Evolutionary conservation across 2,113 vertebrate genomes (phyloP).

Genomic region (Rhea americana): DNA sequence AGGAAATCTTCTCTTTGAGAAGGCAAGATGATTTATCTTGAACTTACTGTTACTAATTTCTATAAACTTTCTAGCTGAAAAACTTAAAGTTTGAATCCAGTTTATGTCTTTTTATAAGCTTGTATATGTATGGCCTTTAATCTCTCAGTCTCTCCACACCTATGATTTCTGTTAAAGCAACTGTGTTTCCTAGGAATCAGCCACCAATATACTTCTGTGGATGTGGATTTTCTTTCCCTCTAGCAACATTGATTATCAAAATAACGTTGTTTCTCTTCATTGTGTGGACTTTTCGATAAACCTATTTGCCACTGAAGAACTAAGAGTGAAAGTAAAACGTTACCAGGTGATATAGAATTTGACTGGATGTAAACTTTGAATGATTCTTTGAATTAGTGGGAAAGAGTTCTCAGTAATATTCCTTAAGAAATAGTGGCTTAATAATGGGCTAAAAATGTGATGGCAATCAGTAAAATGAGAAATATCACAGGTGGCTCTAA

Average conservation of each 20-base stretch:
- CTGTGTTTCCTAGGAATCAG: background rate
- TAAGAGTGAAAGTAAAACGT: background rate
- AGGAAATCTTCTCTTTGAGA: background rate
- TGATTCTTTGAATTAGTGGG: background rate
- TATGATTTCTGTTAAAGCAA: background rate
- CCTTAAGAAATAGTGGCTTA: background rate
- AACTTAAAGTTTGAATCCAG: background rate
- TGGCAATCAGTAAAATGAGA: background rate
- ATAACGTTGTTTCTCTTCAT: background rate
- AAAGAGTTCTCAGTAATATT: background rate
- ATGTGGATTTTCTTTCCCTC: background rate
- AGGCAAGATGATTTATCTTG: background rate
- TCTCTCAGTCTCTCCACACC: background rate
- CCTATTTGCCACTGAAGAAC: background rate
- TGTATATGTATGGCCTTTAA: background rate
- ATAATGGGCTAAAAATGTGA: background rate
- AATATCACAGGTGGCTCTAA: background rate
- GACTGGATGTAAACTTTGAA: background rate
- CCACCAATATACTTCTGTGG: background rate
- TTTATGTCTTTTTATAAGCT: background rate
- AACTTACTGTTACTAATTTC: background rate
- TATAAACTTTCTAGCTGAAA: background rate
- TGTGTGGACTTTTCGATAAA: background rate
- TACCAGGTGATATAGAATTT: background rate
- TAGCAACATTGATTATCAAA: background rate